Conservation (phyloP, 1,140 invertebrate species). For the Drosophila ohnishii region DNA sequence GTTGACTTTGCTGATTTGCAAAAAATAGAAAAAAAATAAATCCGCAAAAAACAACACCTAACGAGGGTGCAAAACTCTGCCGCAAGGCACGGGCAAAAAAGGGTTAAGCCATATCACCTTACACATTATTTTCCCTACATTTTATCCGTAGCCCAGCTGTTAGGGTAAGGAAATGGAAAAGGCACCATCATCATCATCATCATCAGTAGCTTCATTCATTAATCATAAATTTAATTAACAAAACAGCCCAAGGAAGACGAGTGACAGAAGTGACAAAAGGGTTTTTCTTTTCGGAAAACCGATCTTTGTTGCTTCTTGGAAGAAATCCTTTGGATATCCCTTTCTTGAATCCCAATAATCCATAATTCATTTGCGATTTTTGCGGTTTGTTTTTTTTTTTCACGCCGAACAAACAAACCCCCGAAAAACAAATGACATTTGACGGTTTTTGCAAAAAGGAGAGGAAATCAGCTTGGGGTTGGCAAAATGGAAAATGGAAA, state of each 20-base stretch:
- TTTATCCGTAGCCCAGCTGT: conserved; percentile 48
- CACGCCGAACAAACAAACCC: conserved; percentile 36
- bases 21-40: conserved; percentile 21
- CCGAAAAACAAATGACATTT: conserved; percentile 42
- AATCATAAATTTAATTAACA: conserved; percentile 82
- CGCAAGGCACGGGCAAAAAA: conserved; percentile 26
- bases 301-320: conserved; percentile 13
- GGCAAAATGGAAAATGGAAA: conserved; percentile 14
- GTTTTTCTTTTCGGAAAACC: conserved; percentile 28
- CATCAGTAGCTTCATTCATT: conserved; percentile 57
- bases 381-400: conserved; percentile 58
- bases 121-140: conserved; percentile 25
- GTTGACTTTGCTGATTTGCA: conserved; percentile 73
- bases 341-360: conserved; percentile 36
- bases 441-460: conserved; percentile 43
- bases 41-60: conserved; percentile 16
- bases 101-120: conserved; percentile 66
- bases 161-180: conserved; percentile 61
- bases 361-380: conserved; percentile 64
- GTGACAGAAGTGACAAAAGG: conserved; percentile 55
- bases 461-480: background rate
- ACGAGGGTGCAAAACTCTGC: conserved; percentile 29
- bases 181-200: conserved; percentile 45
- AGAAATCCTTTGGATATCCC: conserved; percentile 9
- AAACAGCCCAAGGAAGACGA: conserved; percentile 47